phyloP scores from a whole-genome alignment of 2,113 vertebrate genomes.

The Brevimyrus niger region DNA sequence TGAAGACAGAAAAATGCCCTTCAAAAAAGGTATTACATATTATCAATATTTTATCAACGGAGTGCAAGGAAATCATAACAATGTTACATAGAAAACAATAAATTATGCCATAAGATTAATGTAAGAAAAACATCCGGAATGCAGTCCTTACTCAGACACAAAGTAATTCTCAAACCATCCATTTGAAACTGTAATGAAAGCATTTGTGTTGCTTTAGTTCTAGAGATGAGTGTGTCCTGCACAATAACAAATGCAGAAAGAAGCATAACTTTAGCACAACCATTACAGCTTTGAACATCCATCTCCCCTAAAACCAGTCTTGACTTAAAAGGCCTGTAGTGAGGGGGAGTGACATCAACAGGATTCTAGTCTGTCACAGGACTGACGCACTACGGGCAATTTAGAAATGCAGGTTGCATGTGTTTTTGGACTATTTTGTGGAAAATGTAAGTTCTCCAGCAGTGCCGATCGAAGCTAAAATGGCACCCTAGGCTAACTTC shows the following conservation, averaged over 20 bases:
- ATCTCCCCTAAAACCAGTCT: no score
- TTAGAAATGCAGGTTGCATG: no score
- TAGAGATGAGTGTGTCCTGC: background rate
- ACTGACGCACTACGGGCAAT: no score
- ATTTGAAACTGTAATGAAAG: background rate
- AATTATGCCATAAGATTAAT: background rate
- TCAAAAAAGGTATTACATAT: slow-evolving; percentile 33
- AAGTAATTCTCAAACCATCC: background rate
- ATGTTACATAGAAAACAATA: background rate
- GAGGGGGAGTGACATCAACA: no score
- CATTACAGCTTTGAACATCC: no score
- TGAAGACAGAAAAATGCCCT: slow-evolving; percentile 27
- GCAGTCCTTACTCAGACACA: background rate
- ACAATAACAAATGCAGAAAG: background rate
- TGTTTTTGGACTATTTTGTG: no score
- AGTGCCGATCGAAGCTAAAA: no score
- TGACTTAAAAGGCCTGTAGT: no score
- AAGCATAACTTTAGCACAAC: background rate
- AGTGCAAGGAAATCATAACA: slow-evolving; percentile 15
- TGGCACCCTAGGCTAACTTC: no score
- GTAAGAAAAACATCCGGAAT: background rate
- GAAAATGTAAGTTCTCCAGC: no score
- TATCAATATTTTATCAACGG: slow-evolving; percentile 27
- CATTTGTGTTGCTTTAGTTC: background rate
- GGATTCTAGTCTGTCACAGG: no score